Evolutionary conservation across 2,888 invertebrate genomes (phyloP).

Genomic region (Chaetoderma sp.): DNA sequence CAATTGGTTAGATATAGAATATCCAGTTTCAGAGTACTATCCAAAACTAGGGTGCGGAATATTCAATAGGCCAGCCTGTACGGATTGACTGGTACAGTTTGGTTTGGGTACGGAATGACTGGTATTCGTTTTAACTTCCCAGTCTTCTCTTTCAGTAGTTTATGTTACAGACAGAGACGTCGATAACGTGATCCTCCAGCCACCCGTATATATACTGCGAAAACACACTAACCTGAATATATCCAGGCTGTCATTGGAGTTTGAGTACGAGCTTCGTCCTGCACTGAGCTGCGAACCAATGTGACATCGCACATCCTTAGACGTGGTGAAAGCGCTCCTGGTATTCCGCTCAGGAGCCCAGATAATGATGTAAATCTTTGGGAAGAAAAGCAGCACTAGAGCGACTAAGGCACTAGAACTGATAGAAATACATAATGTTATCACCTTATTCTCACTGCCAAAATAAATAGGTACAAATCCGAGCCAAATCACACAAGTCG

Average conservation of each 20-base stretch:
- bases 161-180: no score
- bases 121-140: no score
- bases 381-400: constrained; percentile 80
- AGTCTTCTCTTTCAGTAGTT: no score
- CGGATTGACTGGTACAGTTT: no score
- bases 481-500: constrained; percentile 97
- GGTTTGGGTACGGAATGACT: no score
- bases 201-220: no score
- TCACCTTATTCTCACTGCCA: constrained; percentile 78
- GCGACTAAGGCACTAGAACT: constrained; percentile 81
- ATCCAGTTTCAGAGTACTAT: no score
- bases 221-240: constrained; percentile 14
- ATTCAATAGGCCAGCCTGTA: no score
- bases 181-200: no score
- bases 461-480: constrained; percentile 98
- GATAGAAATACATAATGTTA: constrained; percentile 78
- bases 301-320: constrained; percentile 80
- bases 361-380: constrained; percentile 82
- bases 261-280: constrained; percentile 11
- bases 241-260: constrained; percentile 60
- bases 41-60: no score
- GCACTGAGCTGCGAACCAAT: constrained; percentile 70
- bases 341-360: constrained; percentile 83
- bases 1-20: no score
- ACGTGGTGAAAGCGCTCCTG: constrained; percentile 80